phyloP scores from a whole-genome alignment of 2,888 invertebrate genomes.

The Gymnosoma rotundatum region DNA sequence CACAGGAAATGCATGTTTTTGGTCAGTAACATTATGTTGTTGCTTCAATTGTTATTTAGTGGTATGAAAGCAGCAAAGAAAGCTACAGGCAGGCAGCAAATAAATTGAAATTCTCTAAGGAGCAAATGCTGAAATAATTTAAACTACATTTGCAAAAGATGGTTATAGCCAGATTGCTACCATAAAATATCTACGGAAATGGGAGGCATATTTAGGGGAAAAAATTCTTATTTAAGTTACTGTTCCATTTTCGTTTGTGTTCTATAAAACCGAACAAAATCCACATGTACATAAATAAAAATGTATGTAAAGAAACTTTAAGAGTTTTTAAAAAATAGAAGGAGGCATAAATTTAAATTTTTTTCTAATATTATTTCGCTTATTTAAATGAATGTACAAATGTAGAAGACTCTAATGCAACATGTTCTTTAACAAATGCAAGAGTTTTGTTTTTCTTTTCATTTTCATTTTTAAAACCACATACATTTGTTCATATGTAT shows the following conservation, averaged over 20 bases:
- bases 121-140: slow-evolving; percentile 23
- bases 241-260: not conserved
- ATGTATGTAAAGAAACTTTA: too few relatives aligned
- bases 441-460: too few relatives aligned
- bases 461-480: not conserved
- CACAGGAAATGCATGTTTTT: slow-evolving; percentile 60
- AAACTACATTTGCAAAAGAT: slow-evolving; percentile 21
- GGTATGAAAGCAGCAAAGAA: not conserved
- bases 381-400: too few relatives aligned
- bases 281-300: slow-evolving; percentile 32
- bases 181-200: not conserved
- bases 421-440: too few relatives aligned
- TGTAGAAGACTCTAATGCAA: too few relatives aligned
- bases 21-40: slow-evolving; percentile 42
- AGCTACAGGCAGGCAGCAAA: slow-evolving; percentile 18
- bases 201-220: not conserved
- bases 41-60: slow-evolving; percentile 27
- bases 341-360: too few relatives aligned
- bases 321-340: too few relatives aligned
- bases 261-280: slow-evolving; percentile 23
- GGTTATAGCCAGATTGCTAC: not conserved
- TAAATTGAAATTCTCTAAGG: slow-evolving; percentile 32
- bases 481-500: too few relatives aligned
- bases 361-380: too few relatives aligned
- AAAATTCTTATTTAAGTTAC: not conserved